Evolutionary conservation across 1,140 invertebrate species (phyloP).

Genomic region (Listronotus bonariensis): DNA sequence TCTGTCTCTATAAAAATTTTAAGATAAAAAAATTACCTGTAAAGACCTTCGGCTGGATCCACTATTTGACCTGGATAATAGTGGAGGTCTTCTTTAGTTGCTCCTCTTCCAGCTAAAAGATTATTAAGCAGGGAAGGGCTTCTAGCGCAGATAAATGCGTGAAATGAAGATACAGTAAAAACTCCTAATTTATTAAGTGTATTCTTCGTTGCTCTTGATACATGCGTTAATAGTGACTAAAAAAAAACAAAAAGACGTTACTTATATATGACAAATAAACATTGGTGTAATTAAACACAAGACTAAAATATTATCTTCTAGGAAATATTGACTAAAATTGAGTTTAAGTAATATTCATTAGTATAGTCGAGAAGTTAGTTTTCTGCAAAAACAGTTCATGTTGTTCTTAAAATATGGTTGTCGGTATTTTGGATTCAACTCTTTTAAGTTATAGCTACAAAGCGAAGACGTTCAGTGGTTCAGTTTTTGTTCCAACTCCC

Average conservation of each 20-base stretch:
- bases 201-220: constrained; percentile 92
- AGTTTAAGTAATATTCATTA: no score
- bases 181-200: constrained; percentile 94
- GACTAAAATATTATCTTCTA: no score
- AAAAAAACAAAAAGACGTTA: constrained; percentile 34
- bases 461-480: no score
- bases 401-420: no score
- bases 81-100: constrained; percentile 85
- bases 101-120: constrained; percentile 85
- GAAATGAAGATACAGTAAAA: constrained; percentile 97
- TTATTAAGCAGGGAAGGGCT: constrained; percentile 92
- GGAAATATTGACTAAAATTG: no score
- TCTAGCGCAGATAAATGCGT: constrained; percentile 95
- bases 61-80: constrained; percentile 87
- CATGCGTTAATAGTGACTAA: constrained; percentile 92
- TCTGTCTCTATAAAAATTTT: no score
- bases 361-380: no score
- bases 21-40: no score
- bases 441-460: no score
- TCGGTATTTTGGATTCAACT: no score
- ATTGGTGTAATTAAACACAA: neutral
- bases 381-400: no score
- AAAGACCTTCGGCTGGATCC: constrained; percentile 80
- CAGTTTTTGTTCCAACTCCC: no score
- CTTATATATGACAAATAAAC: neutral